Base-by-base conservation (phyloP, 1,140 invertebrate species). In the Calliopsis andreniformis region DNA sequence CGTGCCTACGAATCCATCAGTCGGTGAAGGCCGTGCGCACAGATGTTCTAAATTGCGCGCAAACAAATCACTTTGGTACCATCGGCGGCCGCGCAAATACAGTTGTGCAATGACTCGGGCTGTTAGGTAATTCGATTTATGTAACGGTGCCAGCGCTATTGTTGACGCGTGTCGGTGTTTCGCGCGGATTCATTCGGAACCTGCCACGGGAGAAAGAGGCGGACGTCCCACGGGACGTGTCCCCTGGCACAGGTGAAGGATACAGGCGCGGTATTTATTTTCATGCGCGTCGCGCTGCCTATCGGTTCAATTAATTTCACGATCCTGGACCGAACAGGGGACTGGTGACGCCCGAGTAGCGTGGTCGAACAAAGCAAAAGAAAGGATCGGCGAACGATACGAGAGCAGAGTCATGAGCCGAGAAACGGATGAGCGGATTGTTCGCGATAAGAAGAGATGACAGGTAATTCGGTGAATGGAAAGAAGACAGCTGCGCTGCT, bases 381-480 rank as follows among this genome's bases (percentile, higher is more conserved):
- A 28, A 18, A 66, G 47, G 10, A 18, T 8, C 51, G 64, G 23
- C 28, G 51, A 76, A 73, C 2, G 67, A 61, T 53, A 76, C 43
- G 79, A 76, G 56, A 55, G 72, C 78, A 80, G n/a, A n/a, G n/a
- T 30, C 23, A 78, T 28, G 59, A 63, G 28, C 70, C 55, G 42
- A 73, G 78, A 85, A 79, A 87, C 82, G 86, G 83, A 86, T 86
- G 84, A 86, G 86, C 84, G 84, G 84, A 87, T 87, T 80, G 78
- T 63, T 61, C 55, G 70, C 80, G 87, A 88, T 89, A 88, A 88
- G 84, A 86, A 76, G 87, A 89, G 87, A 86, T 89, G 87, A 89
- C 87, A 88, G 87, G 87, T 89, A 80, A 85, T 80, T 83, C 78
- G 76, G 83, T 73, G 70, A 77, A 67, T 67, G 76, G 75, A 82